These are phyloP conservation scores for Clunio marinus DNA, from an alignment of 2,888 invertebrate genomes.

Conservation along the genomic window DNA sequence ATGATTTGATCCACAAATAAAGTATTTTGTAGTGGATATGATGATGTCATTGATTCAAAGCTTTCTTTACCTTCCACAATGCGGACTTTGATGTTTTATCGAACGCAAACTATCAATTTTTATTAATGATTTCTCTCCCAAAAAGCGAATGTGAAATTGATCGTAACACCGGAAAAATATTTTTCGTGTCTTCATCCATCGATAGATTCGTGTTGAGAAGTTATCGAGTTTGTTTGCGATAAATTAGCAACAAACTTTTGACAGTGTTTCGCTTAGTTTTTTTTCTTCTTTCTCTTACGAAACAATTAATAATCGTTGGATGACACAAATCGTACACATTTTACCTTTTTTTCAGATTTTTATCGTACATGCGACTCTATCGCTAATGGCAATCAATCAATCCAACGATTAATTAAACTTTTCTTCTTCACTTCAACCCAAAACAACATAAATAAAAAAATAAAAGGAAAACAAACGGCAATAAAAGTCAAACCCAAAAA, in stretches of 20 bases:
- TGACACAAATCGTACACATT: background rate
- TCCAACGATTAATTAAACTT: slow-evolving; percentile 14
- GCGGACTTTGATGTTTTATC: too few relatives aligned
- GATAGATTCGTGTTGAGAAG: background rate
- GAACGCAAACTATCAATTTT: slow-evolving; percentile 12
- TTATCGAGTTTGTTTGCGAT: background rate
- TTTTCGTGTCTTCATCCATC: background rate
- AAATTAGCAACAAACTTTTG: background rate
- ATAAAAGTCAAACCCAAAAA: background rate
- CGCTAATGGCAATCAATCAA: slow-evolving; percentile 26
- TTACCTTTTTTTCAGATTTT: slow-evolving; percentile 2
- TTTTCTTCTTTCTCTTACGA: background rate
- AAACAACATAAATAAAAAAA: background rate
- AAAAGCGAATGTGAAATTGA: slow-evolving; percentile 4
- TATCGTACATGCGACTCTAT: background rate
- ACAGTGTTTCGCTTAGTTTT: too few relatives aligned
- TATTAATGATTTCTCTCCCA: background rate
- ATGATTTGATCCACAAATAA: too few relatives aligned
- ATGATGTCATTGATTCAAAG: too few relatives aligned
- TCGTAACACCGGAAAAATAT: background rate
- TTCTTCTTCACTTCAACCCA: background rate
- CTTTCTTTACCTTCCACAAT: too few relatives aligned
- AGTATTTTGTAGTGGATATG: too few relatives aligned
- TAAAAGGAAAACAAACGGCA: background rate
- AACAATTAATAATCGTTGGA: slow-evolving; percentile 22